Percentiles rank a stretch among this genome's conserved stretches.
These are phyloP conservation scores for Grantiella picta DNA, from an alignment of 2,113 vertebrate species.

Conservation along the genomic window DNA sequence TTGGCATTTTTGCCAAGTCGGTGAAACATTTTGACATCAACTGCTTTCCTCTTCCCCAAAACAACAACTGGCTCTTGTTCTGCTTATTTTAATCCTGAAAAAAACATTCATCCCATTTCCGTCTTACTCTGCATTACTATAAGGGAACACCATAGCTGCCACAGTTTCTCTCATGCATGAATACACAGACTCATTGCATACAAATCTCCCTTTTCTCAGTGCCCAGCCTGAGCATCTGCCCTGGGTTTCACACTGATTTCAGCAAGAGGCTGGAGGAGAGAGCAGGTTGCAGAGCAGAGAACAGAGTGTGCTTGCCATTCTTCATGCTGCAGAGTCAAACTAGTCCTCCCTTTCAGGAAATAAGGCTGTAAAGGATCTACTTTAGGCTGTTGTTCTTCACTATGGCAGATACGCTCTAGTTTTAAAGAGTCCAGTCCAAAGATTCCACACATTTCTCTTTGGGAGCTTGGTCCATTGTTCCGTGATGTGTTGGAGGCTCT, in stretches of 20 bases:
- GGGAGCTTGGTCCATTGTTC: background rate
- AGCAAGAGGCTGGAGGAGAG: background rate
- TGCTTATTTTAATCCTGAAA: conserved; percentile 3
- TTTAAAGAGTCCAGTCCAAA: background rate
- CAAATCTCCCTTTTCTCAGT: background rate
- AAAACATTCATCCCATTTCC: background rate
- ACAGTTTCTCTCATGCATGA: background rate
- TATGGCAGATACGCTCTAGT: background rate
- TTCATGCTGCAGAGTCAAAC: background rate
- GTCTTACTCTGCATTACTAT: background rate
- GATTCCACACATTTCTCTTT: background rate
- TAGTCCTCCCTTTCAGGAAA: background rate
- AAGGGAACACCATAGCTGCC: background rate
- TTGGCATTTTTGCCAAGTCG: conserved; percentile 23
- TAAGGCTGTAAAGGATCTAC: background rate
- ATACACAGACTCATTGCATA: background rate
- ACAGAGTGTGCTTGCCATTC: background rate
- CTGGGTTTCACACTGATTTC: background rate
- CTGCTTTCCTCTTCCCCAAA: conserved; percentile 26
- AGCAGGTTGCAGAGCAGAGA: background rate
- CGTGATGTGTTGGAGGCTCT: background rate
- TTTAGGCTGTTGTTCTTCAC: background rate
- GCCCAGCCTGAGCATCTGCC: background rate
- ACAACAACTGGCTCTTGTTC: conserved; percentile 34
- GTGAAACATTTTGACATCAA: conserved; percentile 47